Base-by-base conservation (phyloP, 2,797 vertebrate species). In the Helostoma temminkii region DNA sequence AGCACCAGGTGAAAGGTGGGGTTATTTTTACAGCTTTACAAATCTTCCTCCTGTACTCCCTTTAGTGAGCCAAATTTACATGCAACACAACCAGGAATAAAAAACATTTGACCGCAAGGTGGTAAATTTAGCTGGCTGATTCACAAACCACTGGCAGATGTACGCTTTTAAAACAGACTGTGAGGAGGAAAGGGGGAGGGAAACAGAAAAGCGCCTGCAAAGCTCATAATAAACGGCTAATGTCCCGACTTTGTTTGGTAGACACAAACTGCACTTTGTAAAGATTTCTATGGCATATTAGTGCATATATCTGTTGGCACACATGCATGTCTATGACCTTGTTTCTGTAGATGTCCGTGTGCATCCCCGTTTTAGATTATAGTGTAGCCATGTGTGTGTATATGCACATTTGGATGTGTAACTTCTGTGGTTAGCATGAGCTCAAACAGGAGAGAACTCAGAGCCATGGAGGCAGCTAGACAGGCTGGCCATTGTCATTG, bases 131-230 rank as follows among this genome's bases (percentile, higher is more conserved):
- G 91, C 89, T 78, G 88, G 89, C 88, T 89, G 85, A 92, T 93
- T 93, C 92, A 91, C 90, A 93, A 93, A 93, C 92, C 90, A 91
- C 88, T 92, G 91, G 91, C 91, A 94, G 92, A 93, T 93, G 91
- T 92, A 86, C 88, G 84, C 76, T 74, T 89, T 90, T 80, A 86
- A 89, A 89, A 87, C 56, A 52, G 82, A 70, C 82, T 76, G 76
- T 2, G 53, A 85, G 83, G 76, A 80, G 81, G 71, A 82, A 78
- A 81, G 64, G 66, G 72, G 81, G 82, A 74, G 79, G 78, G 87
- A 84, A 82, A 82, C 74, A 63, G 65, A 82, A 82, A 88, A 84
- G 71, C 34, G 80, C 76, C 83, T 83, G 80, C 62, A 19, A 88
- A 74, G 88, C 89, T 89, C 83, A 88, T 91, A 92, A 93, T 88